These are phyloP conservation scores for Nothoprocta perdicaria DNA, from an alignment of 2,113 vertebrate species.

Conservation along the genomic window DNA sequence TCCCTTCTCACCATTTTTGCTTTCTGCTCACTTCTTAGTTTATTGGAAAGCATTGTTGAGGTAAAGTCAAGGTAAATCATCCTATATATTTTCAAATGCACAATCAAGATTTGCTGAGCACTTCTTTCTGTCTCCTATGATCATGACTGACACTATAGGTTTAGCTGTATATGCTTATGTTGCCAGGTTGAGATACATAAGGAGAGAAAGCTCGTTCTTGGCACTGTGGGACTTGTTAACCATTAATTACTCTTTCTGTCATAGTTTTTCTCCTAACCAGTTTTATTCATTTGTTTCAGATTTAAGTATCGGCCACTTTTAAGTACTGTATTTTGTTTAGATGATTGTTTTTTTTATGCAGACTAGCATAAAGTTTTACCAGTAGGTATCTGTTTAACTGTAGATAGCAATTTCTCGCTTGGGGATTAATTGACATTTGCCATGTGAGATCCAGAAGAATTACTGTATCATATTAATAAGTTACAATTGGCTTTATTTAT, in stretches of 20 bases:
- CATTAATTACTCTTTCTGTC: neutral
- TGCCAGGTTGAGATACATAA: neutral
- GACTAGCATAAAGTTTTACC: neutral
- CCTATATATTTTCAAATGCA: neutral
- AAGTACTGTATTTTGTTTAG: neutral
- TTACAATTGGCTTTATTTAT: neutral
- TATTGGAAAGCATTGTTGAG: neutral
- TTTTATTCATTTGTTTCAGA: neutral
- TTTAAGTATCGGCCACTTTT: neutral
- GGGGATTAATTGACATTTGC: neutral
- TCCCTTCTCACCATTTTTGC: neutral
- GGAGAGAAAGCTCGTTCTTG: neutral
- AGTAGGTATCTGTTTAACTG: neutral
- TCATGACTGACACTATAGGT: fast-evolving
- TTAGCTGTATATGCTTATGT: fast-evolving
- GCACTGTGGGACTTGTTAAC: neutral
- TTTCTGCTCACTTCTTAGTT: neutral
- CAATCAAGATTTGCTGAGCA: neutral
- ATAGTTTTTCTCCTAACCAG: neutral
- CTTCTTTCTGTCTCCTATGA: neutral
- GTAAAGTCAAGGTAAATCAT: too few relatives aligned
- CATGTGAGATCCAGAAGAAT: neutral
- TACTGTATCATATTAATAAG: neutral
- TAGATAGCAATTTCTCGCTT: neutral
- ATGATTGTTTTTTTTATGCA: neutral